Conservation (phyloP, 2,797 vertebrate genomes). For the Aphelocoma californica region DNA sequence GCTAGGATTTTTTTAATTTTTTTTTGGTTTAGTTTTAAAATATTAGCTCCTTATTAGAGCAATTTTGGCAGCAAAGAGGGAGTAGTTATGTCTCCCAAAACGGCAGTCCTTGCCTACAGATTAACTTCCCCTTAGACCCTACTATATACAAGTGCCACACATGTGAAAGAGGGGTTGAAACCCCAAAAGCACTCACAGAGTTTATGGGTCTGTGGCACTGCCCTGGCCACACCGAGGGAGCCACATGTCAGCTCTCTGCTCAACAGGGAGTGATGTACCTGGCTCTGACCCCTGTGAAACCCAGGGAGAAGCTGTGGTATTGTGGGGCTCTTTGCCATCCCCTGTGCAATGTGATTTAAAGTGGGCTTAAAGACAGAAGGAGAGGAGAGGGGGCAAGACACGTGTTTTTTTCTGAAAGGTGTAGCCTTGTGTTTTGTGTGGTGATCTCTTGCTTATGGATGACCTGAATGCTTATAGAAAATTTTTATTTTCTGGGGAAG, state of each 20-base stretch:
- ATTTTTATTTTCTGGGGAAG: not conserved
- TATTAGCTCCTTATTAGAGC: not conserved
- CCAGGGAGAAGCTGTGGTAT: not conserved
- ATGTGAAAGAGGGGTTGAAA: not conserved
- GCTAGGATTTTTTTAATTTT: not conserved
- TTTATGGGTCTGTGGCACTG: not conserved
- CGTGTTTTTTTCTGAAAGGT: not conserved
- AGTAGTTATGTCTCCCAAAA: not conserved
- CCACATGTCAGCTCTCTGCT: not conserved
- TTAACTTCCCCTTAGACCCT: not conserved
- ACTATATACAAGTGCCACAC: not conserved
- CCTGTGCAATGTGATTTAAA: not conserved
- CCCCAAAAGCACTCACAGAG: not conserved
- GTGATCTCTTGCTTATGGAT: not conserved
- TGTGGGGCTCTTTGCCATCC: not conserved
- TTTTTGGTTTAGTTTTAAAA: not conserved
- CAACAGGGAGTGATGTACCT: rapidly evolving
- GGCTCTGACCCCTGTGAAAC: not conserved
- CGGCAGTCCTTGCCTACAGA: not conserved
- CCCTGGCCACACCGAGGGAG: not conserved
- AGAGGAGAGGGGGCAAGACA: not conserved
- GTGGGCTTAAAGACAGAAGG: not conserved
- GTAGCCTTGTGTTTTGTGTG: not conserved
- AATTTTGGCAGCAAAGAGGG: not conserved
- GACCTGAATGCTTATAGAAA: not conserved